Base-by-base conservation (phyloP, 2,888 invertebrate genomes). In the Carterocephalus palaemon region DNA sequence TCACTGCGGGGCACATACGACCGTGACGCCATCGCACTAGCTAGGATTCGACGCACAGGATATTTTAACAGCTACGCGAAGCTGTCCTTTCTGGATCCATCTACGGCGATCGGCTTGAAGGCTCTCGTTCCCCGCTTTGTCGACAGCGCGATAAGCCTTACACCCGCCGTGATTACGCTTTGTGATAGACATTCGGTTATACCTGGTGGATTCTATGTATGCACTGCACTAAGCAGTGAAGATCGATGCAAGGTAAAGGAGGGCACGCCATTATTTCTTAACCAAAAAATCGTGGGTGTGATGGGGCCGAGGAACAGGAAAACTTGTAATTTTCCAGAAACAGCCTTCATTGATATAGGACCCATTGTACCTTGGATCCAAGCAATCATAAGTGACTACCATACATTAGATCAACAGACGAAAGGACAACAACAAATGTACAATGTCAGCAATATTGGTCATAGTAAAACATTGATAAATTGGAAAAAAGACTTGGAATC, bases 231-330 rank as follows among this genome's bases (percentile, higher is more conserved):
- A 23, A 34, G 55, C 38, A 7, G 40, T 47, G 24, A 20, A 31
- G 52, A 52, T 19, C 37, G 49, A 8, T 67, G 66, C 41, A 51
- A 52, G 19, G 47, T 57, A 19, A 51, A 53, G 43, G 62, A 73
- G 51, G 80, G 79, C 1, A 46, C 64, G 4, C 78, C 79, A 1
- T 53, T 78, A 10, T 47, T 78, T 10, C 45, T 71, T n/a, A 51
- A 64, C n/a, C 57, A 58, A 15, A 54, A 56, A 40, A 52, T 78
- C 36, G 39, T 72, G 20, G 49, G 53, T 3, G 39, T 57, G 15
- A 47, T 54, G 7, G 55, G 56, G 8, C 45, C 34, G 4, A 20
- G 46, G 48, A n/a, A 42, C 7, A 8, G 8, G 15, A 19, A 17
- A 7, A 34, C 1, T 5, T 24, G 17, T 6, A 37, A 42, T 13